Base-by-base conservation (phyloP, 2,888 invertebrate species). In the Harpalus rufipes region DNA sequence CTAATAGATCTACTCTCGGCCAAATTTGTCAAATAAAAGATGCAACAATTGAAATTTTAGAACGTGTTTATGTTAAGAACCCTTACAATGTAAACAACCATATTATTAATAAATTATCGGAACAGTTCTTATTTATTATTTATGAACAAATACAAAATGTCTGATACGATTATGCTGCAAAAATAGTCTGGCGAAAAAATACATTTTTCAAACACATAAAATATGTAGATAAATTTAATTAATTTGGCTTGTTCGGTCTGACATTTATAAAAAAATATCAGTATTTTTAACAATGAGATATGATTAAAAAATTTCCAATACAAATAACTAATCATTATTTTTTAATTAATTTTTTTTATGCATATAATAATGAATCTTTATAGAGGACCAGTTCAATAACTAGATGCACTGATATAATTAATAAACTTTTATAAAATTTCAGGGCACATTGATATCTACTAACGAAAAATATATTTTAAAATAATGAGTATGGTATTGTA, bases 321-420 rank as follows among this genome's bases (percentile, higher is more conserved):
- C 44, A 44, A 74, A 74, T 74, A 44, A 74, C 72, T 74, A 74
- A 74, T 74, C 72, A 74, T 74, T 74, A 74, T 44, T 74, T 74
- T 74, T 74, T 74, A 74, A 74, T 74, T 74, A 74, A 74, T 18
- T 18, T 16, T 68, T 74, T 74, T 74, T 74, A 44, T 41, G 18
- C 44, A 74, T 18, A 74, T 44, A 74, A 44, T 74, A 74, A 74
- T 74, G 72, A 74, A 74, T 18, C 72, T 41, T 74, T 44, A 74
- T 74, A 74, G 41, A 74, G 72, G 16, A 44, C 7, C 41, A 74
- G 44, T 74, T 44, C 41, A 74, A 16, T 74, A 74, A 74, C 72
- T 74, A 74, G 18, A 74, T 74, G 41, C 44, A 74, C 18, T 74
- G 72, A 74, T 74, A 14, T 7, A 44, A 44, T 74, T 74, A 72